Percentiles rank a stretch among this genome's conserved stretches.
Conservation (phyloP, 2,888 invertebrate genomes). For the Aspidiotus rigidus region DNA sequence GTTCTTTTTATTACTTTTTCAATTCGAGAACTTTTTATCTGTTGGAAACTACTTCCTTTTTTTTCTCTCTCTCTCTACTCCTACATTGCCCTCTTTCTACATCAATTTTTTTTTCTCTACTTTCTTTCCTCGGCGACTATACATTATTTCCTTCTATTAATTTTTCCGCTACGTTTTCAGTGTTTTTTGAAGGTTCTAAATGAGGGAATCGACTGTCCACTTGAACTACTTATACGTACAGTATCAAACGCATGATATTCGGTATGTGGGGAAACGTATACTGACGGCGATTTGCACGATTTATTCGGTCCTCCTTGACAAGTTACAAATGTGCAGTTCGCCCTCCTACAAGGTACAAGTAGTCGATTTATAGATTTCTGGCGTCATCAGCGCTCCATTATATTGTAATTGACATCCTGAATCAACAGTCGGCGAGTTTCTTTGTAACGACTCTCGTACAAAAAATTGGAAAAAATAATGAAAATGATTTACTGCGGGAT, state of each 20-base stretch:
- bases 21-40: conserved; percentile 29
- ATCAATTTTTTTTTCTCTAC: not conserved
- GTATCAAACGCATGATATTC: too few relatives aligned
- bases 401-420: too few relatives aligned
- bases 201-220: not conserved
- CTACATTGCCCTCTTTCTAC: not conserved
- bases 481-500: too few relatives aligned
- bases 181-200: conserved; percentile 9
- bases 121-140: not conserved
- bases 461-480: too few relatives aligned
- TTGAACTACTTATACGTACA: not conserved
- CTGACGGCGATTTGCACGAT: not conserved
- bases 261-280: not conserved
- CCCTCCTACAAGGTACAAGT: too few relatives aligned
- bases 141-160: conserved; percentile 7
- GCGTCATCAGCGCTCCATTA: too few relatives aligned
- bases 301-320: too few relatives aligned
- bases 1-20: conserved; percentile 29
- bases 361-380: too few relatives aligned
- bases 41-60: conserved; percentile 31
- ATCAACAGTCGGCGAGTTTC: too few relatives aligned
- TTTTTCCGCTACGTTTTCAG: conserved; percentile 18
- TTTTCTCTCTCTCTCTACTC: not conserved
- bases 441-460: too few relatives aligned
- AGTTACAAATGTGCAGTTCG: too few relatives aligned